Conservation (phyloP, 2,797 vertebrate genomes). For the Mionectes olivaceus region DNA sequence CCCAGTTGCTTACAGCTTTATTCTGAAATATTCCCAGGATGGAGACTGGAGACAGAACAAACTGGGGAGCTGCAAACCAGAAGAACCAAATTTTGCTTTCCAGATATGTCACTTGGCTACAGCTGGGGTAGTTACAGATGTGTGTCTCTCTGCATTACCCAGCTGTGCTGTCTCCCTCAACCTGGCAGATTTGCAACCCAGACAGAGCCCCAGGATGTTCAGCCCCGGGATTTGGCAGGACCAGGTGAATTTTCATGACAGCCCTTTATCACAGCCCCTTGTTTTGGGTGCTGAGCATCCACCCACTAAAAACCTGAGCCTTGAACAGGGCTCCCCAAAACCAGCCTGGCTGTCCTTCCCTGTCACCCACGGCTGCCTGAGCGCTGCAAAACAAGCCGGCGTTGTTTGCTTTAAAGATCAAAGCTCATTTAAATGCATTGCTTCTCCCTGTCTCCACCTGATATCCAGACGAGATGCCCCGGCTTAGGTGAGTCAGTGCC, state of each 20-base stretch:
- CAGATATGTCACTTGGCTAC: background rate
- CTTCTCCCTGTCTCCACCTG: slow-evolving; percentile 47
- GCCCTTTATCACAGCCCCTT: background rate
- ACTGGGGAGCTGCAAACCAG: background rate
- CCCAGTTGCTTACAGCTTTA: background rate
- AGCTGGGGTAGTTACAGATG: background rate
- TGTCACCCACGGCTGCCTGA: background rate
- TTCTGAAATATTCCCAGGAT: background rate
- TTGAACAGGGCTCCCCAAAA: background rate
- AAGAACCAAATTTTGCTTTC: background rate
- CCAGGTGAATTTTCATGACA: background rate
- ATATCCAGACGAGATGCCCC: slow-evolving; percentile 44
- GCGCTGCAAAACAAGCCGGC: background rate
- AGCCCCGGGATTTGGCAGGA: background rate
- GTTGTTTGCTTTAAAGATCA: slow-evolving; percentile 5
- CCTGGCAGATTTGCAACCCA: background rate
- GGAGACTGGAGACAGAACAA: background rate
- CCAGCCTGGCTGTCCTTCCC: background rate
- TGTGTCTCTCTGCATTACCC: background rate
- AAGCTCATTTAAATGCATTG: slow-evolving; percentile 11
- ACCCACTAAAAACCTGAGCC: rapidly evolving
- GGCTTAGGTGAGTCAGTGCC: background rate
- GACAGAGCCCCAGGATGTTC: background rate
- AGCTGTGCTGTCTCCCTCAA: background rate
- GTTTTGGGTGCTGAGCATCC: background rate